A percentile compares a stretch with the other conserved stretches of the same genome.
phyloP scores from a whole-genome alignment of 2,797 vertebrate genomes.

The Argentina silus region DNA sequence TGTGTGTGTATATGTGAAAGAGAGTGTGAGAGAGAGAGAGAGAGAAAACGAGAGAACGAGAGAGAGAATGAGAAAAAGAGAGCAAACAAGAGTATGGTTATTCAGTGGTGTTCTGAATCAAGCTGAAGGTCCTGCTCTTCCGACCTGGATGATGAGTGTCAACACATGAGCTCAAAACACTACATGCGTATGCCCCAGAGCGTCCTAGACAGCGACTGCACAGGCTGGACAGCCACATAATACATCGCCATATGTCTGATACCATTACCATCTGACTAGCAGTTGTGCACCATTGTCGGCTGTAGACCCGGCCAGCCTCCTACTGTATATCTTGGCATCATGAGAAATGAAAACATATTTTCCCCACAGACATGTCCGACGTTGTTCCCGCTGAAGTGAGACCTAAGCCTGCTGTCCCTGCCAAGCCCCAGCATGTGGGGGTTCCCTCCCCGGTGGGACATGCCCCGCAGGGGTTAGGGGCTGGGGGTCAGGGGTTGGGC shows the following conservation, averaged over 20 bases:
- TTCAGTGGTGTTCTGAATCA: slow-evolving; percentile 30
- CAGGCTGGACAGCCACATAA: slow-evolving; percentile 19
- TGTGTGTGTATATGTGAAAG: slow-evolving; percentile 3
- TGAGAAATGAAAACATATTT: background rate
- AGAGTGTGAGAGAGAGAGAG: background rate
- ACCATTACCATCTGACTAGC: slow-evolving; percentile 54
- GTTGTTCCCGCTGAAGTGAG: slow-evolving; percentile 89
- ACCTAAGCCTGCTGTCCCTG: slow-evolving; percentile 91
- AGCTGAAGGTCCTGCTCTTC: slow-evolving; percentile 53
- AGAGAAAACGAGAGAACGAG: background rate
- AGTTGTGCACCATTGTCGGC: slow-evolving; percentile 20
- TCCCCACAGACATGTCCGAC: slow-evolving; percentile 90
- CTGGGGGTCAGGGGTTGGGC: slow-evolving; percentile 35
- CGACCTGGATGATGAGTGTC: slow-evolving; percentile 55
- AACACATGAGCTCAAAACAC: background rate
- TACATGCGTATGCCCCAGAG: slow-evolving; percentile 20
- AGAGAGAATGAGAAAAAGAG: background rate
- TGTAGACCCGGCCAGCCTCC: background rate
- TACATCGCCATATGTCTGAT: slow-evolving; percentile 28
- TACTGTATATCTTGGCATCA: background rate
- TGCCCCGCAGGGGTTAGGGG: slow-evolving; percentile 31
- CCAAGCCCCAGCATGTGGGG: slow-evolving; percentile 86
- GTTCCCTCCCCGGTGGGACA: slow-evolving; percentile 70
- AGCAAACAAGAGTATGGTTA: background rate
- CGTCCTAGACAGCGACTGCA: background rate